Base-by-base conservation (phyloP, 1,140 invertebrate species). In the Hycleus cichorii region DNA sequence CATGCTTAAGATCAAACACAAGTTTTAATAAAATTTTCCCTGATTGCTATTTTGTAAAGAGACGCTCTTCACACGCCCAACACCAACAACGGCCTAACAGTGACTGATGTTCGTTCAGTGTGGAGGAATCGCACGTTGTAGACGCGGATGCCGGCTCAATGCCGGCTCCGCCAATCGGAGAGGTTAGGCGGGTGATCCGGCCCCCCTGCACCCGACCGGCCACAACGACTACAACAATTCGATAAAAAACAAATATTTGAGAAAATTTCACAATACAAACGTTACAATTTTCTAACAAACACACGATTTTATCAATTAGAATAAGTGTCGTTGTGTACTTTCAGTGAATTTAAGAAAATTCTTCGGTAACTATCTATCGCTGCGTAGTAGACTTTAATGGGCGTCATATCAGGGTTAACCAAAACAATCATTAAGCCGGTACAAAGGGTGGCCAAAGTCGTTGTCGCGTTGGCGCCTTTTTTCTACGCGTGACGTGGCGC, bases 1-100 rank as follows among this genome's bases (percentile, higher is more conserved):
- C 72, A 74, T 72, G 64, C 71, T 74, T 72, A 68, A 32, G 53
- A 60, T 51, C 54, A 55, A 61, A 57, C 59, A 61, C 60, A 57
- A 52, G 49, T 57, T 59, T 40, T 49, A 57, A 62, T 57, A 60
- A 32, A 5, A 5, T 32, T 32, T 32, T 32, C 32, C 7, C 7
- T 32, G 7, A 32, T 32, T 32, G 32, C 32, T 0, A 32, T 32
- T 32, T 32, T 32, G 32, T 7, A 7, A 32, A 32, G 7, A 32
- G 32, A 32, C 32, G 32, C 32, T 32, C 32, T 57, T 44, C 55
- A 47, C 46, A 61, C 62, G 62, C 62, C 66, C 57, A 49, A 44
- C 46, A 59, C 32, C 62, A 42, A 49, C 58, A 58, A 60, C 53
- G 49, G 59, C 59, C 55, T 58, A 57, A 58, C 55, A 61, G 57